Evolutionary conservation across 2,888 invertebrate species (phyloP).

Genomic region (Liopterus haemorrhoidalis): DNA sequence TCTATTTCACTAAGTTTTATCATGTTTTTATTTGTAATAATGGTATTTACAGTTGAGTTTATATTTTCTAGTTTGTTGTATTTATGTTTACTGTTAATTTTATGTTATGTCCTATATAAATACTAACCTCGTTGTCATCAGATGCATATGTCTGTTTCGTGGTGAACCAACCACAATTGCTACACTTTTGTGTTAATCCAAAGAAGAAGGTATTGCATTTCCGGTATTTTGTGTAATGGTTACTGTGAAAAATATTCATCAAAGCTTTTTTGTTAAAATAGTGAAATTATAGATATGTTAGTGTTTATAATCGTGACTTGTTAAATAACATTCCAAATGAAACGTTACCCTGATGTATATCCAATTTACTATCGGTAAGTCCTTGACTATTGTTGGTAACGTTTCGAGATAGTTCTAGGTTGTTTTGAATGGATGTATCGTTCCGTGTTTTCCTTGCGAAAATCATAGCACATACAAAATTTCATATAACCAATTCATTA

Average conservation of each 20-base stretch:
- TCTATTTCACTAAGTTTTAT: neutral
- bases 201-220: slow-evolving; percentile 17
- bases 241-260: slow-evolving; percentile 12
- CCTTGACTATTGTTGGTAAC: too few species aligned
- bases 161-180: neutral
- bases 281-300: slow-evolving; percentile 13
- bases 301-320: slow-evolving; percentile 11
- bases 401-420: too few species aligned
- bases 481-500: too few species aligned
- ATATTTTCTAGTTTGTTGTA: slow-evolving; percentile 6
- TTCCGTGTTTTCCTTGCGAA: too few species aligned
- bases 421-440: too few species aligned
- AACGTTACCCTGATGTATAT: slow-evolving; percentile 21
- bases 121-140: slow-evolving; percentile 11
- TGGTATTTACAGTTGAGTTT: too few species aligned
- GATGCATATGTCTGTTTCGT: slow-evolving; percentile 18
- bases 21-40: too few species aligned
- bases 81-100: slow-evolving; percentile 1
- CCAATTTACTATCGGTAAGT: slow-evolving; percentile 22
- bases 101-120: slow-evolving; percentile 13
- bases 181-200: slow-evolving; percentile 9
- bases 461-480: too few species aligned
- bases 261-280: slow-evolving; percentile 2
- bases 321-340: slow-evolving; percentile 21
- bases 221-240: slow-evolving; percentile 24